Evolutionary conservation across 2,888 invertebrate genomes (phyloP).

Genomic region (Sinopyrophorus schimmeli): DNA sequence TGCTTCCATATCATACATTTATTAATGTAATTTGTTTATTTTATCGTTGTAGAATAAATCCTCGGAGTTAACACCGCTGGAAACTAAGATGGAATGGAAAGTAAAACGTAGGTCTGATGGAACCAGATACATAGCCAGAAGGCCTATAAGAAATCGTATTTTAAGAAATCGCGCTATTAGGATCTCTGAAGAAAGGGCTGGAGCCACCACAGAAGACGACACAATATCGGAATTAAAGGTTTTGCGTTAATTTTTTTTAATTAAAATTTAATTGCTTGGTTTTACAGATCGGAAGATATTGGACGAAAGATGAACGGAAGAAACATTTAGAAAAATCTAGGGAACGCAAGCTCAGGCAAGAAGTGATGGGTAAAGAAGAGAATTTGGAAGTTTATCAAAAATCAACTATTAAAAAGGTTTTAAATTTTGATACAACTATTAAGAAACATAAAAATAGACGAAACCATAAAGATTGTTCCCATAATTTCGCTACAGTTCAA

Average conservation of each 20-base stretch:
- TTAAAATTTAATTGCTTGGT: background rate
- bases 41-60: background rate
- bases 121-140: slow-evolving; percentile 72
- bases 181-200: slow-evolving; percentile 68
- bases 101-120: slow-evolving; percentile 78
- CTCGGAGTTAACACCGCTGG: slow-evolving; percentile 38
- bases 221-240: slow-evolving; percentile 76
- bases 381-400: slow-evolving; percentile 39
- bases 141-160: slow-evolving; percentile 69
- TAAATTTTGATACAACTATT: slow-evolving; percentile 54
- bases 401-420: slow-evolving; percentile 51
- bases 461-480: slow-evolving; percentile 53
- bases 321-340: slow-evolving; percentile 71
- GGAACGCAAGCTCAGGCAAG: slow-evolving; percentile 62
- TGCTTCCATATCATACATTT: background rate
- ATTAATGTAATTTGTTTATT: background rate
- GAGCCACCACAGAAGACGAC: slow-evolving; percentile 73
- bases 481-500: slow-evolving; percentile 62
- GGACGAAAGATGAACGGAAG: slow-evolving; percentile 76
- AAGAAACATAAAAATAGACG: slow-evolving; percentile 56
- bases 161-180: slow-evolving; percentile 69
- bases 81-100: slow-evolving; percentile 69
- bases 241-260: slow-evolving; percentile 27
- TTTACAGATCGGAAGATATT: slow-evolving; percentile 67
- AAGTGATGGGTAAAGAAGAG: slow-evolving; percentile 46